Percentiles rank a stretch among this genome's conserved stretches.
Conservation (phyloP, 2,113 vertebrate species). For the Noturus placidus region DNA sequence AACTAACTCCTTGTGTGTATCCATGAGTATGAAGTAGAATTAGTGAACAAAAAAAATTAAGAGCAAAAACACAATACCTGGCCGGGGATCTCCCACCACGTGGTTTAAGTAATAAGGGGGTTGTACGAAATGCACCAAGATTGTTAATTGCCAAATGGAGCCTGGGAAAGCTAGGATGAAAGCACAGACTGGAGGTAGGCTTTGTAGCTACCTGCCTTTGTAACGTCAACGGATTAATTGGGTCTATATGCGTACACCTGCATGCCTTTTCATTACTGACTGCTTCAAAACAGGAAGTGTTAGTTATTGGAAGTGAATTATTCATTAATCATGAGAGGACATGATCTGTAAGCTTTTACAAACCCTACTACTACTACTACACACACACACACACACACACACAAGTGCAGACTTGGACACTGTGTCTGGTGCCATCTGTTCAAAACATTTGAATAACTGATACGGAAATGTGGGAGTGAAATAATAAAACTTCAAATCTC, state of each 20-base stretch:
- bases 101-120: constrained; percentile 18
- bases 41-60: background rate
- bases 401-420: constrained; percentile 10
- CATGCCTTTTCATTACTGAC: background rate
- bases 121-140: constrained; percentile 10
- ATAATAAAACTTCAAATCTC: constrained; percentile 40
- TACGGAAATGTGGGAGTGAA: constrained; percentile 28
- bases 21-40: constrained; percentile 21
- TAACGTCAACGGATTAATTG: constrained; percentile 27
- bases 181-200: constrained; percentile 7
- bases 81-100: background rate
- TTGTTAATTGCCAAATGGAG: constrained; percentile 42
- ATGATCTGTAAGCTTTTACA: constrained; percentile 23
- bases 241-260: background rate
- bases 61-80: constrained; percentile 22
- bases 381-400: background rate
- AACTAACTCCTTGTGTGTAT: constrained; percentile 22
- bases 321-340: constrained; percentile 17
- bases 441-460: constrained; percentile 55
- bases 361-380: constrained; percentile 12
- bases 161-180: constrained; percentile 33
- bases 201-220: constrained; percentile 39
- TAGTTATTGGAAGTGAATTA: constrained; percentile 3
- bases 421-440: constrained; percentile 43
- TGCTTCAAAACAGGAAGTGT: constrained; percentile 14